These are phyloP conservation scores for Tribolium freemani DNA, from an alignment of 2,888 invertebrate species.

Conservation along the genomic window DNA sequence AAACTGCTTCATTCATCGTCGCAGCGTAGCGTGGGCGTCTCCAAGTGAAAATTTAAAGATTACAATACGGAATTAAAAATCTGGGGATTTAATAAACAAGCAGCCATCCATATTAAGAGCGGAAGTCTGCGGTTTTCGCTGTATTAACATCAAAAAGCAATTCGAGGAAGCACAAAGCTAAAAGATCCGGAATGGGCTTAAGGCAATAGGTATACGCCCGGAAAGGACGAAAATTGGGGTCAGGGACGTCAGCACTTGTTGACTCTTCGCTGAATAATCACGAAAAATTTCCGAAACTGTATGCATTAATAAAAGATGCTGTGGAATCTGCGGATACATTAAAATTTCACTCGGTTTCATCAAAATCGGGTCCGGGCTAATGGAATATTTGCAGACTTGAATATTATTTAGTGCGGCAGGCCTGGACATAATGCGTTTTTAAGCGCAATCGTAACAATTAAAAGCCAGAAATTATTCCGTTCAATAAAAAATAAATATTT, in stretches of 20 bases:
- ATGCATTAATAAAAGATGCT: neutral
- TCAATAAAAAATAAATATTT: too few species aligned
- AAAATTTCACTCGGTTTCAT: neutral
- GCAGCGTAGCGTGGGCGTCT: neutral
- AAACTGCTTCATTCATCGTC: neutral
- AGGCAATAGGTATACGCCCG: conserved; percentile 7
- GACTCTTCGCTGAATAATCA: conserved; percentile 9
- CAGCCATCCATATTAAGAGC: conserved; percentile 6
- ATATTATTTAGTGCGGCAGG: neutral
- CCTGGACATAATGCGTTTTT: neutral
- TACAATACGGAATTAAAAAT: neutral
- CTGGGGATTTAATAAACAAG: conserved; percentile 4
- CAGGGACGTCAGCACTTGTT: conserved; percentile 18
- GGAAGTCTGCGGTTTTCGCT: conserved; percentile 1
- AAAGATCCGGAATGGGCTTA: conserved; percentile 19
- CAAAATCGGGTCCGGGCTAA: neutral
- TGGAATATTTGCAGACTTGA: neutral
- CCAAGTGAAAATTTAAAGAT: neutral
- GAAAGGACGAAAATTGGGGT: conserved; percentile 20
- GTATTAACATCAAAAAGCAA: conserved; percentile 17
- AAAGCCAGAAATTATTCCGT: neutral
- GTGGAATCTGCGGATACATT: neutral
- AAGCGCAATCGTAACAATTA: neutral
- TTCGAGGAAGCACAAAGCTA: conserved; percentile 16
- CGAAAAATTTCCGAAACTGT: neutral